phyloP scores from a whole-genome alignment of 2,113 vertebrate genomes.

The Dasypus novemcinctus region DNA sequence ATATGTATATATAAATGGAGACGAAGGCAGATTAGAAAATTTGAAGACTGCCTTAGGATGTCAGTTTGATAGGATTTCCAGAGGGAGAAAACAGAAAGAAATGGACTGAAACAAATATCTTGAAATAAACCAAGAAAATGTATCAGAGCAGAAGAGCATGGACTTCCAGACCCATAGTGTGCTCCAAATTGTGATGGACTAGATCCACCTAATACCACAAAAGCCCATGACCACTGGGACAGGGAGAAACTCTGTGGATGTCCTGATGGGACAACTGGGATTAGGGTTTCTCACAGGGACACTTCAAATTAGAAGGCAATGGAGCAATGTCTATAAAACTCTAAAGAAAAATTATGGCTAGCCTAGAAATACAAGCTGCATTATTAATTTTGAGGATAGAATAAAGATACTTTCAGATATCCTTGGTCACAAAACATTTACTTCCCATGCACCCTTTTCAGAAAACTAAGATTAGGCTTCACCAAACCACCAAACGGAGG shows the following conservation, averaged over 20 bases:
- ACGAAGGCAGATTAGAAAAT: background rate
- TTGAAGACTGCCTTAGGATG: too few species aligned
- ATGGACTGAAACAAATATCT: background rate
- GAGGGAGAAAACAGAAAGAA: background rate
- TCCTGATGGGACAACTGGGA: background rate
- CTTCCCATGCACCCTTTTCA: background rate
- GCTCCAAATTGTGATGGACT: background rate
- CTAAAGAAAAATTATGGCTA: background rate
- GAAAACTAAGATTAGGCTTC: background rate
- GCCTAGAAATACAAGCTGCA: background rate
- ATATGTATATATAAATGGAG: background rate
- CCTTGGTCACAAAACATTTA: background rate
- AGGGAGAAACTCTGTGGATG: background rate
- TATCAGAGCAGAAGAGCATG: background rate
- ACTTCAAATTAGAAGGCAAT: background rate
- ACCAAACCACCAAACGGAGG: background rate
- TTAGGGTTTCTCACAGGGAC: background rate
- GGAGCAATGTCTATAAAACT: background rate
- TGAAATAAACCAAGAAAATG: background rate
- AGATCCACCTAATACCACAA: background rate
- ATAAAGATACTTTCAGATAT: background rate
- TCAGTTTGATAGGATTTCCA: background rate
- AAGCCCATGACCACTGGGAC: background rate
- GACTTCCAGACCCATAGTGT: background rate
- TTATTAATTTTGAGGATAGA: background rate